Conservation (phyloP, 2,888 invertebrate genomes). For the Lasioglossum villosulum region DNA sequence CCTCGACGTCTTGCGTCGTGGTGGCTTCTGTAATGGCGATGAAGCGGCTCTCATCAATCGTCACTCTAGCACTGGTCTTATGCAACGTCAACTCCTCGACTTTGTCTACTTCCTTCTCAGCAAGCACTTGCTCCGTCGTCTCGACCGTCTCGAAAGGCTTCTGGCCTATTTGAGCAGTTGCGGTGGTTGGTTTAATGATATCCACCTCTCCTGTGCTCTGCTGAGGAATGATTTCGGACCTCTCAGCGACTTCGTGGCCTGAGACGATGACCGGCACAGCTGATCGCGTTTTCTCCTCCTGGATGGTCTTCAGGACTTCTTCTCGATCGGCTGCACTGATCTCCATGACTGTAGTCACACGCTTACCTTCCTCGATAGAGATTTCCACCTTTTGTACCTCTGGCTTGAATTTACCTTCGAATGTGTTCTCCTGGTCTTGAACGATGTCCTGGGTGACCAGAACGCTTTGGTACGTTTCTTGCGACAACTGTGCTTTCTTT, state of each 20-base stretch:
- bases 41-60: constrained; percentile 82
- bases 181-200: constrained; percentile 76
- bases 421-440: constrained; percentile 79
- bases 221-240: constrained; percentile 84
- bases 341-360: constrained; percentile 85
- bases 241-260: constrained; percentile 85
- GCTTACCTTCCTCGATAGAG: constrained; percentile 83
- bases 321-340: constrained; percentile 85
- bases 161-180: constrained; percentile 82
- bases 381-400: constrained; percentile 83
- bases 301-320: constrained; percentile 79
- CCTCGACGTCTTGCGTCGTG: constrained; percentile 72
- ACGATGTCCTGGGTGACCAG: constrained; percentile 78
- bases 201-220: constrained; percentile 82
- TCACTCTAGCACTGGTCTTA: constrained; percentile 81
- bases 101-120: constrained; percentile 84
- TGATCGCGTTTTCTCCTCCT: constrained; percentile 71
- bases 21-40: constrained; percentile 73
- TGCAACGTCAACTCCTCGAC: constrained; percentile 76
- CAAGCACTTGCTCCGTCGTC: constrained; percentile 82
- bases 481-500: constrained; percentile 67
- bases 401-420: constrained; percentile 82
- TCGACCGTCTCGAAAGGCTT: constrained; percentile 84
- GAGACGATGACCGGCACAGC: constrained; percentile 71
- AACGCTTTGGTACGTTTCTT: constrained; percentile 76